Conservation (phyloP, 2,113 vertebrate species). For the Puntigrus tetrazona region DNA sequence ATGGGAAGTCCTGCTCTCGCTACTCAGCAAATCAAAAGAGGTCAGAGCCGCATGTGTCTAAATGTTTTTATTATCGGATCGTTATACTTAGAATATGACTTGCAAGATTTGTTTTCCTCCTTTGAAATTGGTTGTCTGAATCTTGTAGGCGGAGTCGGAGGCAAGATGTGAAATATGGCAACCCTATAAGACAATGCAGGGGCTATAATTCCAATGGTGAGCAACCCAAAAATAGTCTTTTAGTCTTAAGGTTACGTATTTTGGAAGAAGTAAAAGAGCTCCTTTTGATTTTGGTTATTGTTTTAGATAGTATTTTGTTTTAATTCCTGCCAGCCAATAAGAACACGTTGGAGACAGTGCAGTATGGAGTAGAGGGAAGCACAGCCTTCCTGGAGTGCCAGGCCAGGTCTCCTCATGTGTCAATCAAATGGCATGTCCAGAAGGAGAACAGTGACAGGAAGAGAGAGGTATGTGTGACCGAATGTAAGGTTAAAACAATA, state of each 20-base stretch:
- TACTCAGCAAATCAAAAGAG: constrained; percentile 96
- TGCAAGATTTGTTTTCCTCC: constrained; percentile 5
- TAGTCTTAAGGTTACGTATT: neutral
- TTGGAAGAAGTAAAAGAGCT: neutral
- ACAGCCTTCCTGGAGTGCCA: constrained; percentile 96
- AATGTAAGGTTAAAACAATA: neutral
- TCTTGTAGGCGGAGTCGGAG: constrained; percentile 78
- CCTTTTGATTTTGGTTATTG: neutral
- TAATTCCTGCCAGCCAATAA: constrained; percentile 81
- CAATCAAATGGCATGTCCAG: constrained; percentile 94
- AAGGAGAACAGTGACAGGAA: constrained; percentile 92
- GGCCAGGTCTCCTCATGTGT: constrained; percentile 91
- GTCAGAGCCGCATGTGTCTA: constrained; percentile 64
- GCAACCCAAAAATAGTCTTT: constrained; percentile 31
- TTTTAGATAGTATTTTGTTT: neutral
- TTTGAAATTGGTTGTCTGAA: constrained; percentile 56
- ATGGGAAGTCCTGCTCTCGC: constrained; percentile 93
- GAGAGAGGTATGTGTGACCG: constrained; percentile 84
- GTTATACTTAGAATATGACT: neutral
- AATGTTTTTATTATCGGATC: neutral
- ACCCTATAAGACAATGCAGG: constrained; percentile 83
- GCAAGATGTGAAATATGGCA: constrained; percentile 84
- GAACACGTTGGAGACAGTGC: constrained; percentile 86
- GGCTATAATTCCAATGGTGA: constrained; percentile 84
- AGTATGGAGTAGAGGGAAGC: constrained; percentile 95